Conservation (phyloP, 23 tunicate species). For the Styela plicata region DNA sequence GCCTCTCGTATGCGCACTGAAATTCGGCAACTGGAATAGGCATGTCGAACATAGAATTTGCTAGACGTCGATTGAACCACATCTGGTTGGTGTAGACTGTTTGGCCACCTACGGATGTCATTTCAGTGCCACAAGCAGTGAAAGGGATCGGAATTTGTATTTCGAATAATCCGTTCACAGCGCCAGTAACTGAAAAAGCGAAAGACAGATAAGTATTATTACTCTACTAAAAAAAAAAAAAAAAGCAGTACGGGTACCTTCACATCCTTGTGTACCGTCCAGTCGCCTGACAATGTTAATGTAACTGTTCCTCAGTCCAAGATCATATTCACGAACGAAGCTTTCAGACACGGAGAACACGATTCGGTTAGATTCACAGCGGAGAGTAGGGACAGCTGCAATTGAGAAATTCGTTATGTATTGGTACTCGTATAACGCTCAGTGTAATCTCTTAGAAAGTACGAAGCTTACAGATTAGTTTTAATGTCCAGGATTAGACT, state of each 20-base stretch:
- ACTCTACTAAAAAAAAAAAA: no score
- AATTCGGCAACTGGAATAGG: conserved; percentile 42
- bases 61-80: conserved; percentile 31
- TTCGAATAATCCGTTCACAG: conserved; percentile 17
- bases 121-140: conserved; percentile 15
- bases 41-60: conserved; percentile 12
- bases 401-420: no score
- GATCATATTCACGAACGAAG: conserved; percentile 24
- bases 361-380: conserved; percentile 9
- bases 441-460: no score
- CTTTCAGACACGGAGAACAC: conserved; percentile 11
- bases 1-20: conserved; percentile 23
- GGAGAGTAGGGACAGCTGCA: conserved; percentile 5
- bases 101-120: neutral
- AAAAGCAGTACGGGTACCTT: neutral
- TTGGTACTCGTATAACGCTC: no score
- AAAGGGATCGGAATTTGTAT: conserved; percentile 30
- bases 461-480: no score
- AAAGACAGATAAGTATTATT: no score
- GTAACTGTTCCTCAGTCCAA: neutral
- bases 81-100: conserved; percentile 22
- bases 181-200: neutral
- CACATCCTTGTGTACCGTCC: neutral
- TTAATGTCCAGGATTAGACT: no score
- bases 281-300: neutral